These are phyloP conservation scores for Zalophus californianus DNA, from an alignment of 2,797 vertebrate species.

Conservation along the genomic window DNA sequence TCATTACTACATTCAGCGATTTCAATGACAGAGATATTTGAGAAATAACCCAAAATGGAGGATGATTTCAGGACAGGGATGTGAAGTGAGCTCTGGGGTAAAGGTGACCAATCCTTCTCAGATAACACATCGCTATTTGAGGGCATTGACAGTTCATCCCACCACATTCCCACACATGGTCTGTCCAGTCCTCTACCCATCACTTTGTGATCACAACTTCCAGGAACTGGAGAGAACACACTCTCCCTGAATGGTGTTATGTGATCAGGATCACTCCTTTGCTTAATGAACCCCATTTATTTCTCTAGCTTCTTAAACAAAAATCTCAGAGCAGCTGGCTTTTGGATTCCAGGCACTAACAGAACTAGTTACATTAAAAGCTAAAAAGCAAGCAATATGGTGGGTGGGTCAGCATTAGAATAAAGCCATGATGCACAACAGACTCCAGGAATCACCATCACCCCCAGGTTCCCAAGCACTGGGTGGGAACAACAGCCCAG, in stretches of 20 bases:
- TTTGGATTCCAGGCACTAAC: neutral
- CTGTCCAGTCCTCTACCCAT: too few relatives aligned
- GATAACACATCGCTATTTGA: accelerated
- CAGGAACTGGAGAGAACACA: too few relatives aligned
- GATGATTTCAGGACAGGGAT: neutral
- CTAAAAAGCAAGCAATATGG: neutral
- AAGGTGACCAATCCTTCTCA: too few relatives aligned
- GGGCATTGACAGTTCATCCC: too few relatives aligned
- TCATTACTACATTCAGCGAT: neutral
- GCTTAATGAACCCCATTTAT: too few relatives aligned
- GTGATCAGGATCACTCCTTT: too few relatives aligned
- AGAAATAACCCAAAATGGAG: neutral
- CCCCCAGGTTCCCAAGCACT: neutral
- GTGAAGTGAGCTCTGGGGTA: neutral
- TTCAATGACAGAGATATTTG: neutral
- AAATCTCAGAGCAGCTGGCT: neutral
- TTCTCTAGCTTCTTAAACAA: too few relatives aligned
- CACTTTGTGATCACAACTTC: too few relatives aligned
- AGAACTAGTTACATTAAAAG: neutral
- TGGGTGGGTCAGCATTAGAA: neutral
- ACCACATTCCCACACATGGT: too few relatives aligned
- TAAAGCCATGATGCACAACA: neutral
- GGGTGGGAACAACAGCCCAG: accelerated
- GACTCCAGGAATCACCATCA: neutral
- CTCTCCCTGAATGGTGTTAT: too few relatives aligned